Base-by-base conservation (phyloP, 2,113 vertebrate species). In the Poicephalus meyeri region DNA sequence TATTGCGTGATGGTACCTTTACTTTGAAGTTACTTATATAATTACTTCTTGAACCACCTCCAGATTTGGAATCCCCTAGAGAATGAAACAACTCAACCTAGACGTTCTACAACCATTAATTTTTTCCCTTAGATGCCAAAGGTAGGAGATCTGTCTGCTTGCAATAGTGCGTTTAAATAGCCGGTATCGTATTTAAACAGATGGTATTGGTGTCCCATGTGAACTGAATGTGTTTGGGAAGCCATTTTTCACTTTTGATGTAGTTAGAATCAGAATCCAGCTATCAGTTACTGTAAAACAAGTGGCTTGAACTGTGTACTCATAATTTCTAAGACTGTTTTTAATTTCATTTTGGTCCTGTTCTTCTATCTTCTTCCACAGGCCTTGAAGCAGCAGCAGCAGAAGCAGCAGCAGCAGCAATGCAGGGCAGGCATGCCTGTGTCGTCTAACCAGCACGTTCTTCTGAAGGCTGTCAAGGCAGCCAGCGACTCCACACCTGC, bases 301-400 rank as follows among this genome's bases (percentile, higher is more conserved):
- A 31, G 28, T 1, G 0, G 33, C 23, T 50, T 35, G 56, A 24
- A 6, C 17, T 6, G 24, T 4, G 37, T 19, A 4, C 17, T 16
- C 6, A 4, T 24, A 6, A 16, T 39, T 49, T 7, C 41, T 10
- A 4, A 16, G 55, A 55, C 12, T 17, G 10, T 53, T 61, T 35
- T 64, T 16, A 24, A 13, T n/a, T 52, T 31, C 49, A n/a, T 21
- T 10, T n/a, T 15, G 49, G 11, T 74, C 35, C 56, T 4, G 24
- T 74, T 73, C 16, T 66, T 49, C 50, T 91, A 35, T 74, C 26
- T 41, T 88, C 65, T 85, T 23, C 92, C 77, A 10, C 96, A 98
- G 99, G 99, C 99, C 87, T 95, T 99, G 94, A 99, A 99, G 93
- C 99, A 99, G 97, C 99, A 99, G 97, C 98, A 98, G 66, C 99